phyloP scores from a whole-genome alignment of 2,113 vertebrate genomes.

The Leucoraja erinaceus region DNA sequence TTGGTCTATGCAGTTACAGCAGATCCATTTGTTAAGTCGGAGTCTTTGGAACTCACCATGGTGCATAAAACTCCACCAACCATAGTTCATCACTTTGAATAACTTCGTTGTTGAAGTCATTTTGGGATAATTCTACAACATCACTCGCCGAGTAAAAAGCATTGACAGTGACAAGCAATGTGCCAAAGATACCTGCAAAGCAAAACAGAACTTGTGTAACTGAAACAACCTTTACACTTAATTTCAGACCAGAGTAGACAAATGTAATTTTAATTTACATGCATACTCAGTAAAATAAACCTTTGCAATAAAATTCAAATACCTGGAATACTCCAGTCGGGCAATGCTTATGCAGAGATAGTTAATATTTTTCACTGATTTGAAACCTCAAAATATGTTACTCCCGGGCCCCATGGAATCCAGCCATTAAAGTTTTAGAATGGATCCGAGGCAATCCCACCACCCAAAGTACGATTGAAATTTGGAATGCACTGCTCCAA shows the following conservation, averaged over 20 bases:
- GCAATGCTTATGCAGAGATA: too few relatives aligned
- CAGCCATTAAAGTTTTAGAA: too few relatives aligned
- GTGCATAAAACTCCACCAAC: constrained; percentile 93
- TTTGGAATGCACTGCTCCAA: too few relatives aligned
- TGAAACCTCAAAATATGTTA: too few relatives aligned
- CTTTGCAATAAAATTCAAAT: neutral
- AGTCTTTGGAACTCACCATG: constrained; percentile 70
- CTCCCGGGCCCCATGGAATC: too few relatives aligned
- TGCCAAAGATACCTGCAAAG: constrained; percentile 69
- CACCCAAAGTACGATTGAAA: too few relatives aligned
- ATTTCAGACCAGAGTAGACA: neutral
- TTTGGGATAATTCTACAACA: constrained; percentile 77
- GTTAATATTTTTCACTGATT: too few relatives aligned
- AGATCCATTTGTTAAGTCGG: neutral
- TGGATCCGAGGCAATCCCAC: too few relatives aligned
- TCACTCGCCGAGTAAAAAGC: constrained; percentile 77
- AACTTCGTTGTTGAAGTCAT: constrained; percentile 90
- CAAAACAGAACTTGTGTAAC: constrained; percentile 9
- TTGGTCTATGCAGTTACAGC: neutral
- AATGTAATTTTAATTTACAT: neutral
- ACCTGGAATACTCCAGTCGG: too few relatives aligned
- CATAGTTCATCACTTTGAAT: constrained; percentile 84
- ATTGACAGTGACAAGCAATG: constrained; percentile 64
- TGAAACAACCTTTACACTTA: neutral
- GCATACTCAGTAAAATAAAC: neutral